Evolutionary conservation across 2,113 vertebrate species (phyloP).

Genomic region (Oophaga pumilio): DNA sequence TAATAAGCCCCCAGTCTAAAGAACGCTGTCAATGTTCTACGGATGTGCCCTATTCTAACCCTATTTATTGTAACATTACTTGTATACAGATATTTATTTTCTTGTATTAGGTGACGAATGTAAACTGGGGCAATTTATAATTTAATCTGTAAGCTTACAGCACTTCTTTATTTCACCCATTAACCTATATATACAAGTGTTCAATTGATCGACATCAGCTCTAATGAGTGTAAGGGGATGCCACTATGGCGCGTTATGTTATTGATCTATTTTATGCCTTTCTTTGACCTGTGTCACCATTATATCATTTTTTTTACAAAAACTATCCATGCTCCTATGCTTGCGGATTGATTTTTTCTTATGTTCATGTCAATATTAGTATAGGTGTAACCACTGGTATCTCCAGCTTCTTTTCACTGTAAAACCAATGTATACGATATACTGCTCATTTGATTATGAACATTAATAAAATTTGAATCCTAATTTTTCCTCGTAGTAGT

Average conservation of each 20-base stretch:
- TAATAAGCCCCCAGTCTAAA: not conserved
- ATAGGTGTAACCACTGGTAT: not conserved
- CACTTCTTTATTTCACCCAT: not conserved
- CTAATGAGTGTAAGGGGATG: constrained; percentile 43
- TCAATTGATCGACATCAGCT: constrained; percentile 20
- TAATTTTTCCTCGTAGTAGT: too few relatives aligned
- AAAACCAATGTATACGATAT: not conserved
- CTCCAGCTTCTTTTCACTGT: not conserved
- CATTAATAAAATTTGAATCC: not conserved
- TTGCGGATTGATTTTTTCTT: constrained; percentile 41
- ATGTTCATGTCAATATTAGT: not conserved
- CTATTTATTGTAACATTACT: not conserved
- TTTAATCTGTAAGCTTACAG: not conserved
- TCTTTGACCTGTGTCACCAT: constrained; percentile 49
- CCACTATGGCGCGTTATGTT: constrained; percentile 35
- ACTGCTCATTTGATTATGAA: not conserved
- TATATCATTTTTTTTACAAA: constrained; percentile 40
- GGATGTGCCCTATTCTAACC: not conserved
- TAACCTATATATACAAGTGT: constrained; percentile 19
- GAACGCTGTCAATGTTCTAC: not conserved
- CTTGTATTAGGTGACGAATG: not conserved
- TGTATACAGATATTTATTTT: not conserved
- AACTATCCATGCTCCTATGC: constrained; percentile 10
- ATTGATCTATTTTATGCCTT: constrained; percentile 56
- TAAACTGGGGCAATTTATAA: not conserved